phyloP scores from a whole-genome alignment of 2,113 vertebrate species.

The Grus americana region DNA sequence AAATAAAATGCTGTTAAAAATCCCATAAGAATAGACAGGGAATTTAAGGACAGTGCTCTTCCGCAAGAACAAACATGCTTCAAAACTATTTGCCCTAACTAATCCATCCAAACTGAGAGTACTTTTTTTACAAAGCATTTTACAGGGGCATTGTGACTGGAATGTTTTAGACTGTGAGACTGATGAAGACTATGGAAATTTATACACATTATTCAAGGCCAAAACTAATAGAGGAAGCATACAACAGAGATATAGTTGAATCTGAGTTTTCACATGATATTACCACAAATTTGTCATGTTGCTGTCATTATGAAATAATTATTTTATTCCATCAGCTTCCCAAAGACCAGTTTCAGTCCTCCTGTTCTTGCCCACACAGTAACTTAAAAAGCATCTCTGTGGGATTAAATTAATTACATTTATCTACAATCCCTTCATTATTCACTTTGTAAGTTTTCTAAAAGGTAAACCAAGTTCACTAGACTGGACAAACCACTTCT shows the following conservation, averaged over 20 bases:
- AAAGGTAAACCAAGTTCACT: neutral
- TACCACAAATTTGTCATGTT: neutral
- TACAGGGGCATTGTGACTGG: neutral
- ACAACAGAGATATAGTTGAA: neutral
- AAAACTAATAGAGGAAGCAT: neutral
- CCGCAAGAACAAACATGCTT: neutral
- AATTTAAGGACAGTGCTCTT: neutral
- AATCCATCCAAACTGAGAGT: neutral
- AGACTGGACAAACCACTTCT: neutral
- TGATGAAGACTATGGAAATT: neutral
- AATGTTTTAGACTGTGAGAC: neutral
- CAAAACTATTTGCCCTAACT: neutral
- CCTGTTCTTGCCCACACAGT: neutral
- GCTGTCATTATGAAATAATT: neutral
- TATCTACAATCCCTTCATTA: neutral
- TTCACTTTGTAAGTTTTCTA: neutral
- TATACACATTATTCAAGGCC: neutral
- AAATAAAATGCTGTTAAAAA: neutral
- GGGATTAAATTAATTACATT: neutral
- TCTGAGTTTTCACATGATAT: neutral
- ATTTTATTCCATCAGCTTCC: neutral
- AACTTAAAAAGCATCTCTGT: constrained; percentile 16
- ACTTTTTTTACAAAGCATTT: neutral
- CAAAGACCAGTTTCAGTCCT: neutral
- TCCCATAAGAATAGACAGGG: neutral